Percentiles rank a stretch among this genome's conserved stretches.
These are phyloP conservation scores for Cataglyphis cursor DNA, from an alignment of 2,888 invertebrate genomes.

Conservation along the genomic window DNA sequence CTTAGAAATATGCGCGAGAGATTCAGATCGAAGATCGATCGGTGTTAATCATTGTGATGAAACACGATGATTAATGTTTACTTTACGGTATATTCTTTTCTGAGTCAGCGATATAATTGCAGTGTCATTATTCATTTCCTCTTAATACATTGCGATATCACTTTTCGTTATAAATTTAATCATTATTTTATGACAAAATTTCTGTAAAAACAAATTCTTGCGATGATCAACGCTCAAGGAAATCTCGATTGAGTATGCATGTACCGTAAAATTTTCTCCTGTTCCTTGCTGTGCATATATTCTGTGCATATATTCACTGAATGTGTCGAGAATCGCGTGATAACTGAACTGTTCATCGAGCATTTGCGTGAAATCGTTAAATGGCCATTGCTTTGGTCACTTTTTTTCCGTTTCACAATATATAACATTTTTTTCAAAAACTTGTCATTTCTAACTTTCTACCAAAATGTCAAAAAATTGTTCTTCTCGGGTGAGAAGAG, in stretches of 20 bases:
- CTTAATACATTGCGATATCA: background rate
- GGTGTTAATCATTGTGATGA: slow-evolving; percentile 19
- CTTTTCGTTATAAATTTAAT: background rate
- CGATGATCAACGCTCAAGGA: background rate
- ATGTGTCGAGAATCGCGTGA: slow-evolving; percentile 59
- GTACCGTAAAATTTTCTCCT: slow-evolving; percentile 35
- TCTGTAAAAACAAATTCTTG: background rate
- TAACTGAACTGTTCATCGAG: slow-evolving; percentile 61
- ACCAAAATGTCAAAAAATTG: background rate
- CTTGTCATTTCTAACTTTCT: background rate
- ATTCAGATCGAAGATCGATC: background rate
- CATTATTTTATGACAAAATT: background rate
- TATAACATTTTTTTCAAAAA: background rate
- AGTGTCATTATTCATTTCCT: background rate
- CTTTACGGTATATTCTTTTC: background rate
- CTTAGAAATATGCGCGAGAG: background rate
- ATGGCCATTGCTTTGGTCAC: slow-evolving; percentile 13
- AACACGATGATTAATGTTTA: background rate
- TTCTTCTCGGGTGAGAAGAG: background rate
- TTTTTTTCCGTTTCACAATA: background rate
- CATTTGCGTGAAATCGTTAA: slow-evolving; percentile 56
- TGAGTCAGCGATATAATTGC: slow-evolving; percentile 4
- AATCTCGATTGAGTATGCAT: background rate
- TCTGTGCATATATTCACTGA: slow-evolving; percentile 45
- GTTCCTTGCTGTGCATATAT: slow-evolving; percentile 57